Percentiles rank a stretch among this genome's conserved stretches.
phyloP scores from a whole-genome alignment of 2,888 invertebrate species.

The Pseudococcus viburni region DNA sequence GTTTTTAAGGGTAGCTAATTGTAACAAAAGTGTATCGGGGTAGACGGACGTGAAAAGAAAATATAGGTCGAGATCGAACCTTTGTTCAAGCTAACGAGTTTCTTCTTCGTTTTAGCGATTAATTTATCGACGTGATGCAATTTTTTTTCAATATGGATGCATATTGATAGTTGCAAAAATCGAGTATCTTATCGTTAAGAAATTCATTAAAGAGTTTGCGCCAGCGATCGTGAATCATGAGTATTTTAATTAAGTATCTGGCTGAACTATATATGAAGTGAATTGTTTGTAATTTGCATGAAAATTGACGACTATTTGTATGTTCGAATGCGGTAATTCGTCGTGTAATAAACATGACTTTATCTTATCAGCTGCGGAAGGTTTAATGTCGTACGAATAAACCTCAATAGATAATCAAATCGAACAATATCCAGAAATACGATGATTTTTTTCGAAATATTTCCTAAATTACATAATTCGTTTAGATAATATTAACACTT shows the following conservation, averaged over 20 bases:
- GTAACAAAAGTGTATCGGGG: neutral
- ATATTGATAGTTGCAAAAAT: neutral
- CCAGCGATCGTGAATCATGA: neutral
- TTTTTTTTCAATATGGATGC: neutral
- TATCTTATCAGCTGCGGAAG: neutral
- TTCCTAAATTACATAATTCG: constrained; percentile 31
- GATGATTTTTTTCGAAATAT: constrained; percentile 7
- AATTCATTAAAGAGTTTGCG: neutral
- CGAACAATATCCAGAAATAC: neutral
- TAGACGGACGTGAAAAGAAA: neutral
- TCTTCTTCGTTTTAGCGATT: neutral
- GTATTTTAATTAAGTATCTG: too few species aligned
- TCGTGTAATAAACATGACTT: neutral
- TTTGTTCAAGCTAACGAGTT: neutral
- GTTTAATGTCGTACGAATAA: neutral
- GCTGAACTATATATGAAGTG: too few species aligned
- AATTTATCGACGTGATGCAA: constrained; percentile 6
- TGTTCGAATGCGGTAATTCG: neutral
- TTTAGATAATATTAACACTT: neutral
- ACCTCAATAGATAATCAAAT: constrained; percentile 17
- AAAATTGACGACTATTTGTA: neutral
- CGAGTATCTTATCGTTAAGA: constrained; percentile 3
- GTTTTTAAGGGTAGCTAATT: neutral
- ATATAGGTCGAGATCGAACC: neutral
- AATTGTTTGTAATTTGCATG: too few species aligned